Evolutionary conservation across 2,113 vertebrate species (phyloP).

Genomic region (Pedetes capensis): DNA sequence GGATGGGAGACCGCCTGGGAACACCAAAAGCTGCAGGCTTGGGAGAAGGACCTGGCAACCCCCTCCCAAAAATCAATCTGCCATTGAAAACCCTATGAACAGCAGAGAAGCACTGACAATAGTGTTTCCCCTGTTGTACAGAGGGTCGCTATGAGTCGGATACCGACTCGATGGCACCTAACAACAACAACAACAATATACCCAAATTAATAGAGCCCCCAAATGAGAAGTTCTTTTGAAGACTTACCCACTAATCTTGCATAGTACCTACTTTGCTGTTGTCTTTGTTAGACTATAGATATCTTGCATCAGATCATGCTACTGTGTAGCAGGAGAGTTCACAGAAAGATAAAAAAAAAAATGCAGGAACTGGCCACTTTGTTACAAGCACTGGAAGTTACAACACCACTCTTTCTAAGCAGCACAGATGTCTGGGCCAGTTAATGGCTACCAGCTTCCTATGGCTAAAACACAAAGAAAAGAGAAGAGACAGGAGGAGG

Average conservation of each 20-base stretch:
- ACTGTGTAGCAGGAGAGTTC: not conserved
- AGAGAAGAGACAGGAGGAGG: not conserved
- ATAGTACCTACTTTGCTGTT: not conserved
- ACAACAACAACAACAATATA: no score
- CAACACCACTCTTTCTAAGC: not conserved
- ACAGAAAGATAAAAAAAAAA: not conserved
- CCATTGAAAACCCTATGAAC: no score
- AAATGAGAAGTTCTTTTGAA: conserved; percentile 8
- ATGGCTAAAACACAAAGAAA: not conserved
- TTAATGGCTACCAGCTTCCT: not conserved
- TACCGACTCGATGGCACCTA: no score
- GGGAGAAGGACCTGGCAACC: no score
- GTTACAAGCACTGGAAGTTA: not conserved
- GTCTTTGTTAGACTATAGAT: not conserved
- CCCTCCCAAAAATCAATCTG: no score
- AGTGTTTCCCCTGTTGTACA: no score
- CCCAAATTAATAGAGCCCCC: not conserved
- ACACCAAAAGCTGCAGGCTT: no score
- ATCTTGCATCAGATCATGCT: not conserved
- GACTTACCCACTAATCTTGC: not conserved
- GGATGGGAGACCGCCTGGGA: no score
- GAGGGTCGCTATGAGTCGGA: no score
- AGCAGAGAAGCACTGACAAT: no score
- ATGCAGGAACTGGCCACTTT: not conserved
- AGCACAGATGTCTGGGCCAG: not conserved